Conservation (phyloP, 2,113 vertebrate genomes). For the Ptyas mucosa region DNA sequence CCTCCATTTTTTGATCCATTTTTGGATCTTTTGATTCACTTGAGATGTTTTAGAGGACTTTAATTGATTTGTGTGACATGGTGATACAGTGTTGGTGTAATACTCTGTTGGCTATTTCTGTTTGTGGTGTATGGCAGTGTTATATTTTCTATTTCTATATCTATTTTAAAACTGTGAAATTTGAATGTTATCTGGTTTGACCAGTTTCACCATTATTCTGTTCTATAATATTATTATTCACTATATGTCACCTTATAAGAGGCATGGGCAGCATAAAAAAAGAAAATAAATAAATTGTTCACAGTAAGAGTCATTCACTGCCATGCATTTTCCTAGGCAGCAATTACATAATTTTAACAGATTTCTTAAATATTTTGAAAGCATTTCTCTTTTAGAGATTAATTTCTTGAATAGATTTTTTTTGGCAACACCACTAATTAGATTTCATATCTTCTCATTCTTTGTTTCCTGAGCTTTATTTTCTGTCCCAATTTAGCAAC, state of each 20-base stretch:
- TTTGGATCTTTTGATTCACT: too few relatives aligned
- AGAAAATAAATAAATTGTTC: too few relatives aligned
- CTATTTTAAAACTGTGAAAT: not conserved
- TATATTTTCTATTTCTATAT: not conserved
- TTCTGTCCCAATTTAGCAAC: not conserved
- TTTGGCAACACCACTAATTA: not conserved
- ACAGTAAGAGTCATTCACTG: not conserved
- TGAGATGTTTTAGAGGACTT: too few relatives aligned
- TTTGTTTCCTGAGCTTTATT: slow-evolving; percentile 16
- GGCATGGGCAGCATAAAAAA: too few relatives aligned
- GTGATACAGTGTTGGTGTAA: too few relatives aligned
- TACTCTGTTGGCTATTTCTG: too few relatives aligned
- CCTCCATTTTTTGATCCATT: too few relatives aligned
- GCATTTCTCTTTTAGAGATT: not conserved
- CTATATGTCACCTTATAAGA: too few relatives aligned
- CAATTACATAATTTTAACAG: not conserved
- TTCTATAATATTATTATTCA: too few relatives aligned
- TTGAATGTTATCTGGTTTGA: not conserved
- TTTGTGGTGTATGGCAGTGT: not conserved
- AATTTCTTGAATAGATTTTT: not conserved
- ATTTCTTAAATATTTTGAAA: not conserved
- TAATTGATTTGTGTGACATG: too few relatives aligned
- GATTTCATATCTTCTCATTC: slow-evolving; percentile 8
- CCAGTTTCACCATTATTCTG: not conserved
- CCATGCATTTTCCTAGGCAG: not conserved